Evolutionary conservation across 2,113 vertebrate species (phyloP).

Genomic region (Azemiops feae): DNA sequence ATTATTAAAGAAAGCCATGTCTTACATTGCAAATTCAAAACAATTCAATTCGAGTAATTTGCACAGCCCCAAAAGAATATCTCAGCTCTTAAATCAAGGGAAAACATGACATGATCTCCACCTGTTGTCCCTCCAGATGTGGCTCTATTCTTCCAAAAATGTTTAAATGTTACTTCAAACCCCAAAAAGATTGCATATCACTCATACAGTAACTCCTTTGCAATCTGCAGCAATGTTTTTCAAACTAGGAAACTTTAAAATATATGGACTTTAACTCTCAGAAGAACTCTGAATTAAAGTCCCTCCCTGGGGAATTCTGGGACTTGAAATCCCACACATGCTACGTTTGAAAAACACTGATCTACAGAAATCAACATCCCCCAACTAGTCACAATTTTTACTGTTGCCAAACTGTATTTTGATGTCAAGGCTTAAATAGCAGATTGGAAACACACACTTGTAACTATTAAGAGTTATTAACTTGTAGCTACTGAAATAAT

Average conservation of each 20-base stretch:
- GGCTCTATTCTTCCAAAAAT: background rate
- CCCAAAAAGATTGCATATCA: background rate
- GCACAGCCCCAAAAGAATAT: background rate
- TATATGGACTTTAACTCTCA: background rate
- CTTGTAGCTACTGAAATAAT: background rate
- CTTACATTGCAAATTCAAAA: background rate
- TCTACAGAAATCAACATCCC: background rate
- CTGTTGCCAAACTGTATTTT: background rate
- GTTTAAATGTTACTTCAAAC: background rate
- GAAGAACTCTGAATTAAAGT: background rate
- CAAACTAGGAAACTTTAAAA: background rate
- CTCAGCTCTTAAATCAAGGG: background rate
- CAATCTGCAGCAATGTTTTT: background rate
- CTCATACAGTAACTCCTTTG: background rate
- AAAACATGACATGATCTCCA: background rate
- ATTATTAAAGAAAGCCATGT: slow-evolving; percentile 18
- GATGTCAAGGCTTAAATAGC: background rate
- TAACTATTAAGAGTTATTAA: background rate
- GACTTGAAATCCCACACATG: background rate
- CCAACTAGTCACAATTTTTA: background rate
- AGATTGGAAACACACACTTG: background rate
- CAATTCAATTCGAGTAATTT: background rate
- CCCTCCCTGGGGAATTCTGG: background rate
- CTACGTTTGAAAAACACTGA: background rate
- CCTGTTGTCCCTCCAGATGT: background rate